phyloP scores from a whole-genome alignment of 2,113 vertebrate genomes.

The Cervus canadensis region DNA sequence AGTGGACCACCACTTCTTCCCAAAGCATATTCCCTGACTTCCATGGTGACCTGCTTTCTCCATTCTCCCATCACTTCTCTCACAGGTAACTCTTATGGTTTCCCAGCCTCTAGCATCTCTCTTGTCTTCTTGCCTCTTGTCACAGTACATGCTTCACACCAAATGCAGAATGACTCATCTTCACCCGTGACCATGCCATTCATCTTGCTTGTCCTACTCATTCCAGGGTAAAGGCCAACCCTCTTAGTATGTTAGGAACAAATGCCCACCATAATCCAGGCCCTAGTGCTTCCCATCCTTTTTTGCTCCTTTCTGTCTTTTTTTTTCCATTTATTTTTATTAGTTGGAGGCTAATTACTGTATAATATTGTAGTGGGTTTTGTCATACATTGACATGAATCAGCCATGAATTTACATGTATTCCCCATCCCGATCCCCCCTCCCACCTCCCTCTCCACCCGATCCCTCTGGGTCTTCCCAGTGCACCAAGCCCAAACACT shows the following conservation, averaged over 20 bases:
- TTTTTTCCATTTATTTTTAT: too few species aligned
- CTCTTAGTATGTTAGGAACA: neutral
- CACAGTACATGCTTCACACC: neutral
- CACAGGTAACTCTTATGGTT: neutral
- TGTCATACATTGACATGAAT: too few species aligned
- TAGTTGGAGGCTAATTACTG: too few species aligned
- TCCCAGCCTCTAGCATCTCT: neutral
- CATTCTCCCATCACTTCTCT: neutral
- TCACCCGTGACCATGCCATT: neutral
- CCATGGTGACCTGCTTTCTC: neutral
- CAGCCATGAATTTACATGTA: too few species aligned
- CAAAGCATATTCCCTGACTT: neutral
- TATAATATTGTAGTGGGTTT: too few species aligned
- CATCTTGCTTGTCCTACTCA: neutral
- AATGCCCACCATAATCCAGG: neutral
- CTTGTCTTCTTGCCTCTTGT: neutral
- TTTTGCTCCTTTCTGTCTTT: neutral
- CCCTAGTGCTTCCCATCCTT: neutral
- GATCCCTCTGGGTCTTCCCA: too few species aligned
- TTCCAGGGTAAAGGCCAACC: neutral
- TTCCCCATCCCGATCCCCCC: too few species aligned
- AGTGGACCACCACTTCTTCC: neutral
- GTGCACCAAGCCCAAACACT: too few species aligned
- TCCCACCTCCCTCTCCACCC: too few species aligned
- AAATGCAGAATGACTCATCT: neutral